Evolutionary conservation across 2,797 vertebrate genomes (phyloP).

Genomic region (Labroides dimidiatus): DNA sequence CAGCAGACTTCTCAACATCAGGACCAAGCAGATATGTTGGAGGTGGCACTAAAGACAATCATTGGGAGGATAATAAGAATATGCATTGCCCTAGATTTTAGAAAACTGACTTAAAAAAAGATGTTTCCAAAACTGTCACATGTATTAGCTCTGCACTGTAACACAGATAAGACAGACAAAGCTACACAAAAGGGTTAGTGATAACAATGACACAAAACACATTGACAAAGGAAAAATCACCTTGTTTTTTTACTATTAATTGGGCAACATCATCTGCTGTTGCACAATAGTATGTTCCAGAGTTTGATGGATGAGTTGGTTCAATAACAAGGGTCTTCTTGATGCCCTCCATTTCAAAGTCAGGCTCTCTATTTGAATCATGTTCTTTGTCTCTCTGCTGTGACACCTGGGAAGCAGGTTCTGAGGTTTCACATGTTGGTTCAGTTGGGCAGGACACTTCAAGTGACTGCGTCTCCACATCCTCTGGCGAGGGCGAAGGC

Average conservation of each 20-base stretch:
- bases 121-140: conserved; percentile 33
- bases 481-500: conserved; percentile 69
- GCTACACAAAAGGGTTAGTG: conserved; percentile 69
- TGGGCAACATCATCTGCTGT: conserved; percentile 90
- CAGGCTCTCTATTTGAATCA: conserved; percentile 64
- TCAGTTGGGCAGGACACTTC: conserved; percentile 76
- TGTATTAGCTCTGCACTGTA: conserved; percentile 49
- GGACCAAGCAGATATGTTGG: conserved; percentile 68
- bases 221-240: conserved; percentile 79
- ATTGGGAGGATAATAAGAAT: conserved; percentile 68
- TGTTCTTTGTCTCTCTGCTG: conserved; percentile 86
- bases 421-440: conserved; percentile 85
- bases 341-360: conserved; percentile 80
- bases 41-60: conserved; percentile 79
- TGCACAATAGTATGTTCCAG: conserved; percentile 90
- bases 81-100: conserved; percentile 36
- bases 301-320: conserved; percentile 81
- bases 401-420: conserved; percentile 71
- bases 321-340: conserved; percentile 87
- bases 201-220: conserved; percentile 59
- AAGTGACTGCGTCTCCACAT: conserved; percentile 71
- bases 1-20: conserved; percentile 74
- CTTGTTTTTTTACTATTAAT: conserved; percentile 90
- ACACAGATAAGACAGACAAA: conserved; percentile 52
- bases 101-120: conserved; percentile 47